These are phyloP conservation scores for Antigone vipio DNA, from an alignment of 2,113 vertebrate species.

Conservation along the genomic window DNA sequence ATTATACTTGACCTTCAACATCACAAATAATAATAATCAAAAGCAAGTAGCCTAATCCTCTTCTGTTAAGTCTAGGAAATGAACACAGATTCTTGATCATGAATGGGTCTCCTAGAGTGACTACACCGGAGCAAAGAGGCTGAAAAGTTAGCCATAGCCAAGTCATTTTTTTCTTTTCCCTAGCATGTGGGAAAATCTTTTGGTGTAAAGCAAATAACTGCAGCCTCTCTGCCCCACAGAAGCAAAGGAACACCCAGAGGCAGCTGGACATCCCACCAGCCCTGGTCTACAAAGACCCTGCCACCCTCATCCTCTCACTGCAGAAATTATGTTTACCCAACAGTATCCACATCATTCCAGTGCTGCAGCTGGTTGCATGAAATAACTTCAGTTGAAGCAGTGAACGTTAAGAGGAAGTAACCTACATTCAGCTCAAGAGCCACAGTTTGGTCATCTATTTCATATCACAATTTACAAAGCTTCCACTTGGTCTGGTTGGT, in stretches of 20 bases:
- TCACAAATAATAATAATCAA: not conserved
- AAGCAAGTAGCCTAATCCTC: conserved; percentile 7
- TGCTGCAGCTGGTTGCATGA: not conserved
- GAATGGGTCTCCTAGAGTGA: not conserved
- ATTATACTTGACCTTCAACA: not conserved
- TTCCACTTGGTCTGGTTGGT: not conserved
- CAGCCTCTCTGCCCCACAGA: not conserved
- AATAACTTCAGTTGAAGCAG: not conserved
- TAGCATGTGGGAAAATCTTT: not conserved
- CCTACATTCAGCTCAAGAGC: not conserved
- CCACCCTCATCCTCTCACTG: not conserved
- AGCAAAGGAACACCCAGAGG: not conserved
- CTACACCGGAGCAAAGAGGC: not conserved
- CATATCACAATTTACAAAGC: not conserved
- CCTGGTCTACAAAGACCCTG: not conserved
- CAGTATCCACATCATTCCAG: not conserved
- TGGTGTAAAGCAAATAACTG: not conserved
- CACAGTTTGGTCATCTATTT: not conserved
- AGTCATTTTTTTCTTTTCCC: not conserved
- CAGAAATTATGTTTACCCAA: not conserved
- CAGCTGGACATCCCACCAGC: not conserved
- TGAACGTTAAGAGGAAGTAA: not conserved
- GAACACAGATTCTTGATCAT: not conserved
- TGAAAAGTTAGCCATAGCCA: not conserved
- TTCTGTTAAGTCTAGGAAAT: conserved; percentile 9